Percentiles rank a stretch among this genome's conserved stretches.
Conservation (phyloP, 2,113 vertebrate species). For the Procapra przewalskii region DNA sequence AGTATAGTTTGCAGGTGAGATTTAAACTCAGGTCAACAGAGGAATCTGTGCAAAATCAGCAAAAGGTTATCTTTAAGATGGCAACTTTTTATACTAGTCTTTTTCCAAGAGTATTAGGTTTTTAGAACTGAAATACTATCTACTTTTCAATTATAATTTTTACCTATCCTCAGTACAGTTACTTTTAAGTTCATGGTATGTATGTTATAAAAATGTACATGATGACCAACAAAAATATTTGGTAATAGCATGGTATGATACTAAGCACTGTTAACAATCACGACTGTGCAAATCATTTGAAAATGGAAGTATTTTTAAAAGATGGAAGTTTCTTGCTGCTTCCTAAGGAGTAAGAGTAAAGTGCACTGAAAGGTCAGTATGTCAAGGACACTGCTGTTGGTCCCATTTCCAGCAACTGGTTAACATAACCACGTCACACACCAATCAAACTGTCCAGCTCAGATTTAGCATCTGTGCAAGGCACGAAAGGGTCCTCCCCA, state of each 20-base stretch:
- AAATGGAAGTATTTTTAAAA: slow-evolving; percentile 1
- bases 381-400: not conserved
- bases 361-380: not conserved
- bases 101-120: not conserved
- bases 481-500: not conserved
- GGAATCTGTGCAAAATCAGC: not conserved
- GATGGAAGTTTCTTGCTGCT: not conserved
- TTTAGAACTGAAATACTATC: not conserved
- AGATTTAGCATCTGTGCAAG: not conserved
- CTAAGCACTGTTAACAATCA: not conserved
- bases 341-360: not conserved
- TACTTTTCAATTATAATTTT: slow-evolving; percentile 15
- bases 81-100: not conserved
- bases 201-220: not conserved
- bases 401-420: not conserved
- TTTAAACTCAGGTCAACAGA: slow-evolving; percentile 15
- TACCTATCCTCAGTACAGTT: not conserved
- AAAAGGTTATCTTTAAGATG: not conserved
- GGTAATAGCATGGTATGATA: not conserved
- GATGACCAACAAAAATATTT: not conserved
- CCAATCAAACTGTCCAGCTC: not conserved
- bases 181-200: not conserved
- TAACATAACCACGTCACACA: not conserved
- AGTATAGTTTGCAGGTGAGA: not conserved
- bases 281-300: not conserved